Base-by-base conservation (phyloP, 2,888 invertebrate genomes). In the Galerucella pusilla region DNA sequence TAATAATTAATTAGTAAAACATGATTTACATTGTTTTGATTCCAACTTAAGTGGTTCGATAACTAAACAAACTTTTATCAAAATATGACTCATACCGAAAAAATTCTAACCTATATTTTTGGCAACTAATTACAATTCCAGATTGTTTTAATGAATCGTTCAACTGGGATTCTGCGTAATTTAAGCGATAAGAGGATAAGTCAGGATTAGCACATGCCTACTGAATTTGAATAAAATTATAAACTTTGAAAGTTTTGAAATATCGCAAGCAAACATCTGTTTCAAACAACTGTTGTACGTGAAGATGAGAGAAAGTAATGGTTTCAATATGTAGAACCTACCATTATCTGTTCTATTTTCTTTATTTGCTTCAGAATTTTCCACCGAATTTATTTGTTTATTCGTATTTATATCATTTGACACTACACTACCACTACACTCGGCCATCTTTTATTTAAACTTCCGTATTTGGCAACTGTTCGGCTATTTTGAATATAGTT, bases 351-450 rank as follows among this genome's bases (percentile, higher is more conserved):
- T 85, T 80, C 84, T 84, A 73, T 81, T 82, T 75, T 83, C 83
- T 67, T 85, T 83, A 65, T 72, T 77, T 66, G 76, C 74, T 61
- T 84, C 83, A 65, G 78, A 79, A 79, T 79, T 80, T 80, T 82
- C 83, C 80, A 81, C 82, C 76, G 78, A 78, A 81, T 81, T 82
- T 66, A 79, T 81, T 80, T 82, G 82, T 80, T 84, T 85, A 79
- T 81, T 82, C 75, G 79, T 82, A 83, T 84, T 87, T 84, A 82
- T 80, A 81, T 83, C 86, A 84, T 86, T 87, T 83, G 83, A 81
- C 83, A 85, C 85, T 83, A 83, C 83, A 85, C 85, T 86, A 83
- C 83, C 86, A 86, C 85, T 85, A 84, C 85, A 82, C 84, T 88
- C 88, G 82, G 88, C 88, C 88, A 88, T 88, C 77, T 80, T 79